Conservation (phyloP, 2,888 invertebrate species). For the Carabus problematicus region DNA sequence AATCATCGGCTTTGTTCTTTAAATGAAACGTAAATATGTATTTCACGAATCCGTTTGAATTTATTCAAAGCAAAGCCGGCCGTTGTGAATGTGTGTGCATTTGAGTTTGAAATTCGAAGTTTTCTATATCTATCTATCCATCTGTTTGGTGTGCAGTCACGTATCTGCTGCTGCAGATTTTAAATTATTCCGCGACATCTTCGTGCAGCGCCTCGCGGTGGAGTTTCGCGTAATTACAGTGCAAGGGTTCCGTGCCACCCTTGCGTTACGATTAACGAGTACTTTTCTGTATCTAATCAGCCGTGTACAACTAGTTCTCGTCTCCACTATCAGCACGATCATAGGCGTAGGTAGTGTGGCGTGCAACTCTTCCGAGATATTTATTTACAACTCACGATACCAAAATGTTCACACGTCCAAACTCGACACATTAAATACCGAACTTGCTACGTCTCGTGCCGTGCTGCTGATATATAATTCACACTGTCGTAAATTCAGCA, state of each 20-base stretch:
- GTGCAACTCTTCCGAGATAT: too few relatives aligned
- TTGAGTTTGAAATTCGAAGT: too few relatives aligned
- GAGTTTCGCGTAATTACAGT: conserved; percentile 15
- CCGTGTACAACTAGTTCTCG: conserved; percentile 9
- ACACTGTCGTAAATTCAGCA: too few relatives aligned
- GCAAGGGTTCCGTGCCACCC: conserved; percentile 1
- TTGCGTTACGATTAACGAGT: conserved; percentile 17
- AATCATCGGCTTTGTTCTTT: too few relatives aligned
- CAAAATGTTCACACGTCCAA: too few relatives aligned
- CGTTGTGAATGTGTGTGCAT: neutral
- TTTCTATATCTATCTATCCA: conserved; percentile 23
- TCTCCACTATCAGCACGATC: too few relatives aligned
- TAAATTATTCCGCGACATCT: conserved; percentile 39
- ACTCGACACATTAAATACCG: too few relatives aligned
- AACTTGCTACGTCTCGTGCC: too few relatives aligned
- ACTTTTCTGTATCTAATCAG: conserved; percentile 24
- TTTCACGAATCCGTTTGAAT: neutral
- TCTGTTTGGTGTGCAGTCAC: conserved; percentile 34
- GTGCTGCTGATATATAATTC: too few relatives aligned
- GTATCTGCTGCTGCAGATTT: conserved; percentile 32
- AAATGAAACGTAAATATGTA: too few relatives aligned
- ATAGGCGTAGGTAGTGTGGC: too few relatives aligned
- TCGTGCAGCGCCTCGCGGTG: conserved; percentile 18
- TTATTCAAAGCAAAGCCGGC: neutral
- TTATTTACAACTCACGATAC: too few relatives aligned